A percentile compares a stretch with the other conserved stretches of the same genome.
These are phyloP conservation scores for Acheta domesticus DNA, from an alignment of 2,888 invertebrate genomes.

Conservation along the genomic window DNA sequence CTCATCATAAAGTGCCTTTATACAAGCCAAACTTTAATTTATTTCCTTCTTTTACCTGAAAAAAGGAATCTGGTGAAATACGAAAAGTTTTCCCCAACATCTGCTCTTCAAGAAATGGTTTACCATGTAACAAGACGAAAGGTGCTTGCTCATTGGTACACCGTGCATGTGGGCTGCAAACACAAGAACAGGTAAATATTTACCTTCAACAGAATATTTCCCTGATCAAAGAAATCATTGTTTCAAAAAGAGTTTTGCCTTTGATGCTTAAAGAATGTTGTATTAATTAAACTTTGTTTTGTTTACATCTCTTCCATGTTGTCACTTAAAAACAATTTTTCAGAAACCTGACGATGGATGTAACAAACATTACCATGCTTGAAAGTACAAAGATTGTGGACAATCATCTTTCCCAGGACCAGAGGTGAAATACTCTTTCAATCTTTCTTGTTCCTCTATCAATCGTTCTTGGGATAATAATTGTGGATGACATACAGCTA, in stretches of 20 bases:
- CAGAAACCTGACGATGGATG: neutral
- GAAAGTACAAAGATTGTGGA: slow-evolving; percentile 42
- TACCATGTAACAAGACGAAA: slow-evolving; percentile 45
- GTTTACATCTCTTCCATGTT: neutral
- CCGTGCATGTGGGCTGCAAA: slow-evolving; percentile 42
- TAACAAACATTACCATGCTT: slow-evolving; percentile 40
- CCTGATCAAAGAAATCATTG: too few relatives aligned
- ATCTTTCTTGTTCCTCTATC: slow-evolving; percentile 39
- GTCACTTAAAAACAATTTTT: neutral
- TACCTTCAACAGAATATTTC: too few relatives aligned
- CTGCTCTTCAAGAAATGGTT: slow-evolving; percentile 48
- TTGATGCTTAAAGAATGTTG: too few relatives aligned
- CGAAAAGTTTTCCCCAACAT: slow-evolving; percentile 46
- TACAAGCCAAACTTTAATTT: too few relatives aligned
- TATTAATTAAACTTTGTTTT: neutral
- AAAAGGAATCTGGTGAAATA: slow-evolving; percentile 51
- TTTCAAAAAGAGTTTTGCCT: too few relatives aligned
- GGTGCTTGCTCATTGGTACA: slow-evolving; percentile 44
- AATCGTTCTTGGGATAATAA: slow-evolving; percentile 40
- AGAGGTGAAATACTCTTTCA: slow-evolving; percentile 40
- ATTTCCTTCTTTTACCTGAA: slow-evolving; percentile 45
- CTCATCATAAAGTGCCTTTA: too few relatives aligned
- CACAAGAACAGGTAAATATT: neutral
- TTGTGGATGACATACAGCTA: slow-evolving; percentile 49
- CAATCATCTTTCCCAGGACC: slow-evolving; percentile 38